Conservation (phyloP, 2,888 invertebrate species). For the Tenthredo livida region DNA sequence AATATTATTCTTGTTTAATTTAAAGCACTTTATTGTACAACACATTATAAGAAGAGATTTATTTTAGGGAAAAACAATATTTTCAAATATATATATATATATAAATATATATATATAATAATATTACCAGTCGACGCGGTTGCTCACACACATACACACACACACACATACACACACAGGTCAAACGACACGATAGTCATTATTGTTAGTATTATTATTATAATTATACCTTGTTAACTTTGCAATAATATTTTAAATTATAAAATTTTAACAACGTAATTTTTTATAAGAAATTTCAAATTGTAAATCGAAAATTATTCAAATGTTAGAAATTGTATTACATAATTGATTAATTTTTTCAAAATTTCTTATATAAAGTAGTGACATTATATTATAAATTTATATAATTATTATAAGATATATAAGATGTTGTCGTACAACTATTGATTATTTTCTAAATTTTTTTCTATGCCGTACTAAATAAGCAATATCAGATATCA, state of each 20-base stretch:
- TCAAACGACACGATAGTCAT: slow-evolving; percentile 50
- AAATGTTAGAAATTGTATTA: slow-evolving; percentile 17
- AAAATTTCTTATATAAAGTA: slow-evolving; percentile 11
- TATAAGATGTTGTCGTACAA: not conserved
- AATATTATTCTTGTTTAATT: slow-evolving; percentile 67
- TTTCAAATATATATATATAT: slow-evolving; percentile 46
- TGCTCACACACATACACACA: not conserved
- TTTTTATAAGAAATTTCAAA: slow-evolving; percentile 24
- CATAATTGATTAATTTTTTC: slow-evolving; percentile 7
- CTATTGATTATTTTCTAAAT: not conserved
- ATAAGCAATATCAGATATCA: slow-evolving; percentile 8
- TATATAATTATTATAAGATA: slow-evolving; percentile 30
- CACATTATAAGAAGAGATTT: slow-evolving; percentile 63
- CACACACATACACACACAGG: not conserved
- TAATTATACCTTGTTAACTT: slow-evolving; percentile 34
- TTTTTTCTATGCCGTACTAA: slow-evolving; percentile 16
- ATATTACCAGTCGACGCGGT: slow-evolving; percentile 46
- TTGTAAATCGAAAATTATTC: slow-evolving; percentile 27
- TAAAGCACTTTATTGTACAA: slow-evolving; percentile 75
- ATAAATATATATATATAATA: slow-evolving; percentile 37
- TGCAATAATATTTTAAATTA: slow-evolving; percentile 42
- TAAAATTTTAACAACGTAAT: not conserved
- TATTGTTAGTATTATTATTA: slow-evolving; percentile 25
- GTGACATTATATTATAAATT: slow-evolving; percentile 24
- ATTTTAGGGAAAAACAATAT: slow-evolving; percentile 61